These are phyloP conservation scores for Dendrolimus houi DNA, from an alignment of 2,888 invertebrate species.

Conservation along the genomic window DNA sequence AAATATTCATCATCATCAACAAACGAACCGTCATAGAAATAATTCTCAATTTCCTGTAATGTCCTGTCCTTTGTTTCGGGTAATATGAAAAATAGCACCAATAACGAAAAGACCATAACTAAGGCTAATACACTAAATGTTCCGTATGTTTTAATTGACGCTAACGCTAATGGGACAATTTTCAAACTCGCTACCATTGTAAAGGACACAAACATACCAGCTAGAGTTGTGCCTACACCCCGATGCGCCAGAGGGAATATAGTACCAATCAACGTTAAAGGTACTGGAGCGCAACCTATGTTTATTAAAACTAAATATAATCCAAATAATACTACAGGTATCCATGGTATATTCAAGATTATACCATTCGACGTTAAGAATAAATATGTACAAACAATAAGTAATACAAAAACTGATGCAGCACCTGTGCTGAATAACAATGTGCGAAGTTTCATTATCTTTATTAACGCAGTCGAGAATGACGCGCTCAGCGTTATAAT, in stretches of 20 bases:
- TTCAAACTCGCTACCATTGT: background rate
- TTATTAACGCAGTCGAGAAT: conserved; percentile 16
- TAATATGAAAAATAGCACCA: background rate
- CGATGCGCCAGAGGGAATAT: conserved; percentile 30
- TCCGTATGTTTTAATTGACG: background rate
- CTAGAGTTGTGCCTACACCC: conserved; percentile 39
- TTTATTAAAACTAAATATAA: conserved; percentile 28
- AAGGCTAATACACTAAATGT: background rate
- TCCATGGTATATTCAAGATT: conserved; percentile 15
- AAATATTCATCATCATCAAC: background rate
- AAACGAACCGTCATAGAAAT: background rate
- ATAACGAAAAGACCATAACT: background rate
- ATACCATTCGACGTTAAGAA: conserved; percentile 10
- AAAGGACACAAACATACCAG: background rate
- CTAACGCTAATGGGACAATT: background rate
- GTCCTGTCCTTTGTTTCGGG: conserved; percentile 4
- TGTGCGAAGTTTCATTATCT: conserved; percentile 19
- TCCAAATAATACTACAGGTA: conserved; percentile 15
- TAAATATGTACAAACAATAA: conserved; percentile 17
- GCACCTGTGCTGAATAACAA: conserved; percentile 29
- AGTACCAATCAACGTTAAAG: conserved; percentile 28
- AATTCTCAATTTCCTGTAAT: conserved; percentile 2
- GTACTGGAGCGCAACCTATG: conserved; percentile 31
- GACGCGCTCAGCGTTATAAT: conserved; percentile 28
- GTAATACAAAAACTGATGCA: conserved; percentile 16